A percentile compares a stretch with the other conserved stretches of the same genome.
Conservation (phyloP, 2,797 vertebrate genomes). For the Tamandua tetradactyla region DNA sequence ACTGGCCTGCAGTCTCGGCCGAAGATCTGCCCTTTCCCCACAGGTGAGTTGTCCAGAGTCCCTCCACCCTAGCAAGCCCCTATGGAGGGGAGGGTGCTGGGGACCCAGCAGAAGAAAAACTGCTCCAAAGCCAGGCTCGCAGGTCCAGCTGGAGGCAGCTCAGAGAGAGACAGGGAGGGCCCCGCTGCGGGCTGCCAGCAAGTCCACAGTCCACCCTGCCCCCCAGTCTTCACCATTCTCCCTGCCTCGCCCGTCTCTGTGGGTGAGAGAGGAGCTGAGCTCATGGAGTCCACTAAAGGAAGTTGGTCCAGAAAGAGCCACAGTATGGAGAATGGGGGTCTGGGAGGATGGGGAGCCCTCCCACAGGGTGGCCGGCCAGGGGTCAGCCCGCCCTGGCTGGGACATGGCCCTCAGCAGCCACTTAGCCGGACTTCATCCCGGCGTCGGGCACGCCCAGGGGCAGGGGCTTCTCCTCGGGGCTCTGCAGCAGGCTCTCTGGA, state of each 20-base stretch:
- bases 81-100: not conserved
- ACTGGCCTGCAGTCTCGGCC: not conserved
- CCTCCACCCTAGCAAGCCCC: not conserved
- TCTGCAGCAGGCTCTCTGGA: conserved; percentile 64
- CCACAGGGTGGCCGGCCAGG: not conserved
- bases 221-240: not conserved
- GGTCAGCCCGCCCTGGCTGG: not conserved
- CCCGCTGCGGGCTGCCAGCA: not conserved
- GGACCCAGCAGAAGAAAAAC: not conserved
- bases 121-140: not conserved
- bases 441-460: conserved; percentile 75
- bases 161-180: not conserved
- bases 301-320: not conserved
- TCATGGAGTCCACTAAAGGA: not conserved
- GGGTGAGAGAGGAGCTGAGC: not conserved
- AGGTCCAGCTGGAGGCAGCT: not conserved
- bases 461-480: conserved; percentile 70
- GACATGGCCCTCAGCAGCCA: not conserved
- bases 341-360: not conserved
- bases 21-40: not conserved
- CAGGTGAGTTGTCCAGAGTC: not conserved
- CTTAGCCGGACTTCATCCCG: conserved; percentile 76
- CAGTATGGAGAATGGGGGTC: not conserved
- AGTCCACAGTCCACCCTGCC: not conserved
- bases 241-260: not conserved